phyloP scores from a whole-genome alignment of 2,113 vertebrate genomes.

The Misgurnus mizolepis region DNA sequence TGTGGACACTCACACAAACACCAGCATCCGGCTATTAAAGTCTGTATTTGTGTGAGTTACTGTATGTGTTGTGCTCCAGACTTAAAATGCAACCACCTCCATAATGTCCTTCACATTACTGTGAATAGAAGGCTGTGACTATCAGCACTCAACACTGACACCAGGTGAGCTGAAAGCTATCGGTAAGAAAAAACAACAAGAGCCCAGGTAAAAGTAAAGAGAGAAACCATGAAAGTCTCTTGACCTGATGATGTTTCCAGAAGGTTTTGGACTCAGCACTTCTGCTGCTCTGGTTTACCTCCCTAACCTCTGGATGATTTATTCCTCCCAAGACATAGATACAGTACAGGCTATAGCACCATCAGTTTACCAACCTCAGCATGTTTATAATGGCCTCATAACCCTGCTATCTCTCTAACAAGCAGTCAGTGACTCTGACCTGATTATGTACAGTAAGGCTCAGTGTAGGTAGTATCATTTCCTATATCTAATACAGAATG shows the following conservation, averaged over 20 bases:
- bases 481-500: slow-evolving; percentile 11
- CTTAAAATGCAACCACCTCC: neutral
- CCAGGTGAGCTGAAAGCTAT: neutral
- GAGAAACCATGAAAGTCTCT: slow-evolving; percentile 7
- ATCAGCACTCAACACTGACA: neutral
- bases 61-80: slow-evolving; percentile 8
- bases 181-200: neutral
- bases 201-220: neutral
- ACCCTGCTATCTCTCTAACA: slow-evolving; percentile 30
- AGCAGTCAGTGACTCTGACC: slow-evolving; percentile 7
- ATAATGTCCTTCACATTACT: slow-evolving; percentile 9
- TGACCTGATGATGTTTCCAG: slow-evolving; percentile 29
- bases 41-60: neutral
- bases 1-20: slow-evolving; percentile 27
- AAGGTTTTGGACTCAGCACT: slow-evolving; percentile 44
- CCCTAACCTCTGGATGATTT: slow-evolving; percentile 46
- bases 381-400: slow-evolving; percentile 33
- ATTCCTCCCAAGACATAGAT: slow-evolving; percentile 34
- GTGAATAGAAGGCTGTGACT: neutral
- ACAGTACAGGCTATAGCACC: slow-evolving; percentile 25
- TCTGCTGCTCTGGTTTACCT: slow-evolving; percentile 51
- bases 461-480: slow-evolving; percentile 8
- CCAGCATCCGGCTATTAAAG: neutral
- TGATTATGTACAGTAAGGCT: slow-evolving; percentile 26
- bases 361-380: slow-evolving; percentile 43